Base-by-base conservation (phyloP, 2,888 invertebrate genomes). In the Sussaba pulchella region DNA sequence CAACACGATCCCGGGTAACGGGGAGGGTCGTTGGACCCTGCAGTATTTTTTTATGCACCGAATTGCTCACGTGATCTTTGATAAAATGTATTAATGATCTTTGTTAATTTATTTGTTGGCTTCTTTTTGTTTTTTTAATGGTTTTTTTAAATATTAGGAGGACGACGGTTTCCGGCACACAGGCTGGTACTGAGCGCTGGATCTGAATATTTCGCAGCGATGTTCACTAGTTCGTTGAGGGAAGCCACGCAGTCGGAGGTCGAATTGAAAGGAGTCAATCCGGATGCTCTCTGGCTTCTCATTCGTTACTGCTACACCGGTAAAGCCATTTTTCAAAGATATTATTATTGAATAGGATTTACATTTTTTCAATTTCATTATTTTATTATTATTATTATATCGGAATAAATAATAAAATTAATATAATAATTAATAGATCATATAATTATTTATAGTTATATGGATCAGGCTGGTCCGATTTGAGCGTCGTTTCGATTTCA, bases 221-320 rank as follows among this genome's bases (percentile, higher is more conserved):
- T 99, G 98, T 99, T 99, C 91, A 98, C 97, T 26, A 97, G 96
- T 75, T 96, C 96, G 74, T 93, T 99, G 82, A 94, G 96, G 84
- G 98, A 99, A 93, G 95, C 97, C 5, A 95, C 95, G 82, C 95
- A 97, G 92, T 94, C 95, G 82, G 98, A 98, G 93, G 95, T 99
- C 43, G 96, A 96, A 78, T 93, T 99, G 85, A 96, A 96, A 84
- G 96, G 96, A 88, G 96, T 99, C 50, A 97, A 97, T 89, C 95
- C 97, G 21, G 97, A 97, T 90, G 97, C 98, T 39, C 94, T 99
- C 69, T 95, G 96, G 92, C 94, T 96, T 67, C 94, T 99, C 70
- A 95, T 99, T 31, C 95, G 96, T 90, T 99, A 98, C 92, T 98
- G 98, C 92, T 99, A 99, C 89, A 97, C 98, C 82, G 98, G 98